Conservation (phyloP, 2,113 vertebrate species). For the Tringa solitaria region DNA sequence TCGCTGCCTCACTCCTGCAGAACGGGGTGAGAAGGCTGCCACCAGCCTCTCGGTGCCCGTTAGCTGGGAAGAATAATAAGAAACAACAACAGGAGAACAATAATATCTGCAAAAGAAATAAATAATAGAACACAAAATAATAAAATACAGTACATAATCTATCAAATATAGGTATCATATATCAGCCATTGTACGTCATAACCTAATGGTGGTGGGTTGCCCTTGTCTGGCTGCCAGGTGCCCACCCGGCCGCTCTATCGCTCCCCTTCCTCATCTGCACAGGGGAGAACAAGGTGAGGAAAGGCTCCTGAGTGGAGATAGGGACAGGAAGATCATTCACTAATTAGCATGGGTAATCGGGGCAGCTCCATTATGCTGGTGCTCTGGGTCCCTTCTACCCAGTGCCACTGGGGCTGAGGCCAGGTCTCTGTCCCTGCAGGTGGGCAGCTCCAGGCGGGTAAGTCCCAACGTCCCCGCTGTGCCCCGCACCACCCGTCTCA, state of each 20-base stretch:
- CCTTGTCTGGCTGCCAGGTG: neutral
- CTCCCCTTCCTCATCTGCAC: neutral
- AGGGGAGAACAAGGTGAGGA: neutral
- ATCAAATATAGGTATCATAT: too few relatives aligned
- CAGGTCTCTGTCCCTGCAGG: neutral
- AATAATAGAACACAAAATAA: neutral
- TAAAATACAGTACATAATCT: neutral
- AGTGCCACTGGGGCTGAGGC: fast-evolving
- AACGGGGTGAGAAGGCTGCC: neutral
- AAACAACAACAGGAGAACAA: fast-evolving
- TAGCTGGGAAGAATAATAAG: neutral
- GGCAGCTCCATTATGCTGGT: neutral
- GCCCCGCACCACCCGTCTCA: fast-evolving
- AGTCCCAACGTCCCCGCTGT: neutral
- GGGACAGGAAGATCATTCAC: too few relatives aligned
- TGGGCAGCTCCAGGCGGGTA: conserved; percentile 29
- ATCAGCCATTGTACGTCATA: neutral
- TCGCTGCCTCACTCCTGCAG: fast-evolving
- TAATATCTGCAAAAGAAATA: too few relatives aligned
- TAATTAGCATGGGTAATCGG: too few relatives aligned
- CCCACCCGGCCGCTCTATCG: neutral
- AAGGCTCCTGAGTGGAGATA: too few relatives aligned
- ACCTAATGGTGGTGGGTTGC: neutral
- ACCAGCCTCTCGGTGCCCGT: neutral
- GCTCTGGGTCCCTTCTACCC: neutral